Evolutionary conservation across 2,888 invertebrate species (phyloP), one percentile per base, ranked within the genome.

Genomic region (Caradrina kadenii): DNA sequence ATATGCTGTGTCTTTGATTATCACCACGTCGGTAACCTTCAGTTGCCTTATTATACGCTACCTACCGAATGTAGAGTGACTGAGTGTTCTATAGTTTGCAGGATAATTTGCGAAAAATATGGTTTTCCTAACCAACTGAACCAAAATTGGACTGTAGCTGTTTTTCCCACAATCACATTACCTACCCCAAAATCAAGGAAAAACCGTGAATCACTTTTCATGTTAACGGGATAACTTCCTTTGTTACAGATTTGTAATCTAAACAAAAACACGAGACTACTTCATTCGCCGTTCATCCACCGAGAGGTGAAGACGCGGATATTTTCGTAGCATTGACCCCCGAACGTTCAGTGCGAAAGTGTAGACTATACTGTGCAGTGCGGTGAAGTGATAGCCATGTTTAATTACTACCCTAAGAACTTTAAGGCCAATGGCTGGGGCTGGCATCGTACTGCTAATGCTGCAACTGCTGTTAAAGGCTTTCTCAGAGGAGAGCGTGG

Each of bases 401-500:
- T 93, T 35, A 91, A 86, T 73, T 93, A 94, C 73, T 96, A 95
- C 76, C 95, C 95, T 80, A 95, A 94, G 87, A 96, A 96, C 80
- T 93, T 95, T 70, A 93, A 91, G 67, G 94, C 95, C 54, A 93
- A 95, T 69, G 96, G 96, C 1, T 95, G 94, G 94, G 96, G 96
- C 0, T 96, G 96, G 96, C 95, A 96, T 76, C 85, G 95, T 21
- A 78, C 86, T 0, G 83, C 86, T 7, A 90, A 79, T n/a, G 92
- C 93, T 1, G 85, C 94, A 0, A 85, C 89, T 0, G 95, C 95
- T 8, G 94, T 94, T 0, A 86, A 86, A 13, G 94, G 94, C 0
- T 96, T 96, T 70, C 81, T 95, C 72, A 92, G 88, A 62, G 88
- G 89, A 6, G 95, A 94, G 75, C 87, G 95, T 21, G 94, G 93